These are phyloP conservation scores for Gracilinanus agilis DNA, from an alignment of 2,113 vertebrate species.

Conservation along the genomic window DNA sequence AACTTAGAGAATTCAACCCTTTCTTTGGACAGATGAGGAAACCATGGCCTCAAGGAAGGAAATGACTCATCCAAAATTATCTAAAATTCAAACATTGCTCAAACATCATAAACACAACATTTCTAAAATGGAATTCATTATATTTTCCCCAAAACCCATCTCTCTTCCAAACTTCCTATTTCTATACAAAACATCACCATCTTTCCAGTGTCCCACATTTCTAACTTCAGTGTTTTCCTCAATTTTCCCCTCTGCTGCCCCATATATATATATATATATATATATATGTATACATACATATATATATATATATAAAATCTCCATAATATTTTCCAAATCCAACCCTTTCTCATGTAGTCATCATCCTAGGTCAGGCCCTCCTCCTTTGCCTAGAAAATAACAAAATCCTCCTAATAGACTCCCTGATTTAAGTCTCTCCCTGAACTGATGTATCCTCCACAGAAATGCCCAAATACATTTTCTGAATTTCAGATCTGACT, in stretches of 20 bases:
- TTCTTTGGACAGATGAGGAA: background rate
- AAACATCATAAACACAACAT: background rate
- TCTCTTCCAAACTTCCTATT: background rate
- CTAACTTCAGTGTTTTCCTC: background rate
- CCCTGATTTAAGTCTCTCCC: too few species aligned
- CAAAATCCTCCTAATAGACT: background rate
- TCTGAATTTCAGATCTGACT: too few species aligned
- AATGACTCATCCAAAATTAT: background rate
- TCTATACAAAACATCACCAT: background rate
- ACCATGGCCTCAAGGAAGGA: background rate
- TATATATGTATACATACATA: too few species aligned
- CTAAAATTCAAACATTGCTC: background rate
- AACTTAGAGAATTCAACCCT: background rate
- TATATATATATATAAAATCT: too few species aligned
- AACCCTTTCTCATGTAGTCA: background rate
- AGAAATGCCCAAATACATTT: too few species aligned
- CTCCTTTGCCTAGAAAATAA: background rate
- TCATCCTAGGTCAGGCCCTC: background rate
- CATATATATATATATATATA: too few species aligned
- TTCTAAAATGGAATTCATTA: background rate
- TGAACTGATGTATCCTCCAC: too few species aligned
- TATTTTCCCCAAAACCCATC: background rate
- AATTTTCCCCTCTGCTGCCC: too few species aligned
- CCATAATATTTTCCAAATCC: background rate
- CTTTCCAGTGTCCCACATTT: background rate